Evolutionary conservation across 2,797 vertebrate genomes (phyloP).

Genomic region (Neostethus bicornis): DNA sequence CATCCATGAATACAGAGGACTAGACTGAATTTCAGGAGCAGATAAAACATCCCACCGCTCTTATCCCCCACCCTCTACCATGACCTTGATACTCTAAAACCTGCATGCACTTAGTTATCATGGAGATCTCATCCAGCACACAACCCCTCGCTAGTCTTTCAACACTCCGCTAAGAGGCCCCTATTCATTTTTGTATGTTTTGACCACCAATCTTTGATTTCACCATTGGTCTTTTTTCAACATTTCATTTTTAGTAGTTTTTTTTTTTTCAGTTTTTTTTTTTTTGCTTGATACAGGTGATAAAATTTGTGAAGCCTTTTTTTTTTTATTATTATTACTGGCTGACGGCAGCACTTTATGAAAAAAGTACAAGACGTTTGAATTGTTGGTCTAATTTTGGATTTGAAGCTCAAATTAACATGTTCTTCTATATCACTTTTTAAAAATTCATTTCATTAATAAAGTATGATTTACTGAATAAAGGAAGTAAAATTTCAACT

Average conservation of each 20-base stretch:
- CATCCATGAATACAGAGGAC: conserved; percentile 42
- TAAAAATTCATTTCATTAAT: no score
- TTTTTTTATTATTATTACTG: conserved; percentile 12
- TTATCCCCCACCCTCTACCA: no score
- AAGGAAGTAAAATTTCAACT: no score
- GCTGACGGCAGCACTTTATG: conserved; percentile 3
- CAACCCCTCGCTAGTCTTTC: conserved; percentile 28
- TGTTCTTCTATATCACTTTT: no score
- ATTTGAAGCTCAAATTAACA: neutral
- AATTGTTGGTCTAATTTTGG: conserved; percentile 24
- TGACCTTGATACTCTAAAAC: conserved; percentile 47
- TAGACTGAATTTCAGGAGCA: conserved; percentile 38
- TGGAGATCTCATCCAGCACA: conserved; percentile 43
- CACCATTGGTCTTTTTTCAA: neutral
- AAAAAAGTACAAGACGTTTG: conserved; percentile 14
- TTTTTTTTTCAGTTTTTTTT: neutral
- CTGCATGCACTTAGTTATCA: conserved; percentile 53
- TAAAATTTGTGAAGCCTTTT: conserved; percentile 20
- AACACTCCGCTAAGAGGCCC: conserved; percentile 21
- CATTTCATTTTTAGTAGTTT: neutral
- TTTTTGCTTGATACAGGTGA: conserved; percentile 36
- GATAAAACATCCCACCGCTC: conserved; percentile 23
- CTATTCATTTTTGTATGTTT: conserved; percentile 34
- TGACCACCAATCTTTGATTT: conserved; percentile 28
- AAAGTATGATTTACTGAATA: no score